Conservation (phyloP, 2,888 invertebrate species). For the Thereva nobilitata region DNA sequence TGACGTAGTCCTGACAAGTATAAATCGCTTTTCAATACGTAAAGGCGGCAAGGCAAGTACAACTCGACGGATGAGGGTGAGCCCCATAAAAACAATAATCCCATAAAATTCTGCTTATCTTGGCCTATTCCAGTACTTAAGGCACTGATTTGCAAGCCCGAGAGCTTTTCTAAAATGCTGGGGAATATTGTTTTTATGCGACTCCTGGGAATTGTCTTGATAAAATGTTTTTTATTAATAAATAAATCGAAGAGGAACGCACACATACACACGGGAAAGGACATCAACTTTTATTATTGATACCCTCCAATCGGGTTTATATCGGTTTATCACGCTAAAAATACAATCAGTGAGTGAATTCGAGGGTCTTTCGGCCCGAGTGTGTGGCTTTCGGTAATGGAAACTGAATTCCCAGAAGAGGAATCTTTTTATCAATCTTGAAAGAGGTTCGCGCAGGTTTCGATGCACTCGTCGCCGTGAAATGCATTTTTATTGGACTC, state of each 20-base stretch:
- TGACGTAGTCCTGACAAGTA: slow-evolving; percentile 42
- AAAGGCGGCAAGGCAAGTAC: background rate
- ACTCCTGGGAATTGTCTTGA: slow-evolving; percentile 39
- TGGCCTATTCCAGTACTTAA: slow-evolving; percentile 39
- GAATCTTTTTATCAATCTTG: too few relatives aligned
- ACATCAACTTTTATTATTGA: slow-evolving; percentile 8
- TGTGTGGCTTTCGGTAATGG: too few relatives aligned
- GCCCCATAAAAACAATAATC: slow-evolving; percentile 48
- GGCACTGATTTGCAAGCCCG: slow-evolving; percentile 32
- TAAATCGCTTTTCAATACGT: slow-evolving; percentile 42
- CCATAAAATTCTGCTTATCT: slow-evolving; percentile 48
- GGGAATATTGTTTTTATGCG: slow-evolving; percentile 42
- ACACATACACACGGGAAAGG: background rate
- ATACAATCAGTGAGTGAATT: slow-evolving; percentile 7
- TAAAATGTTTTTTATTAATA: slow-evolving; percentile 43
- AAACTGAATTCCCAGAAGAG: too few relatives aligned
- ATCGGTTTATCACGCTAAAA: slow-evolving; percentile 39
- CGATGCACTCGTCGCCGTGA: too few relatives aligned
- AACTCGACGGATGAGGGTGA: slow-evolving; percentile 19
- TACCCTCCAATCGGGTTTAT: slow-evolving; percentile 30
- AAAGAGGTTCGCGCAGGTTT: too few relatives aligned
- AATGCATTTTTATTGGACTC: too few relatives aligned
- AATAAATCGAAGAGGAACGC: slow-evolving; percentile 28
- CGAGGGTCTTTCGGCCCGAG: too few relatives aligned
- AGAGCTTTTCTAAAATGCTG: slow-evolving; percentile 27